Percentiles rank a stretch among this genome's conserved stretches.
phyloP scores from a whole-genome alignment of 2,888 invertebrate genomes.

The Parnassius orleans region DNA sequence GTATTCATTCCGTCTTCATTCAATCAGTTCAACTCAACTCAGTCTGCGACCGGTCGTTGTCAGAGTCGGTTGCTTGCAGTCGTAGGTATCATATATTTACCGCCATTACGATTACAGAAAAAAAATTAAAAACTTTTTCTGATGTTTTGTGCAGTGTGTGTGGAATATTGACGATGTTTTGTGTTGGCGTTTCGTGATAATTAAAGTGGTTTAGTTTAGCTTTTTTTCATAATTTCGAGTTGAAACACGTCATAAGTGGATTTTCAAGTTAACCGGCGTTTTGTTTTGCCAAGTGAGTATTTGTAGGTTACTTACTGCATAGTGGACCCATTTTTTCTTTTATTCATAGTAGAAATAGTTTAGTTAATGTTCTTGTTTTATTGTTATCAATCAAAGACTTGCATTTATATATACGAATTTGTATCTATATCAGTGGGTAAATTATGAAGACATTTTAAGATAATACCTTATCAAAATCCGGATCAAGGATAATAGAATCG shows the following conservation, averaged over 20 bases:
- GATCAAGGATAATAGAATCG: slow-evolving; percentile 15
- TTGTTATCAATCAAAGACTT: slow-evolving; percentile 11
- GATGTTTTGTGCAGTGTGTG: slow-evolving; percentile 44
- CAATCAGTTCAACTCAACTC: slow-evolving; percentile 38
- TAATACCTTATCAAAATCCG: slow-evolving; percentile 23
- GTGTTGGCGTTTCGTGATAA: slow-evolving; percentile 53
- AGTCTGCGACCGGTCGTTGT: slow-evolving; percentile 60
- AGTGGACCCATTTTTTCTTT: slow-evolving; percentile 22
- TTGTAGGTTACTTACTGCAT: slow-evolving; percentile 24
- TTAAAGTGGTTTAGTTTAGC: slow-evolving; percentile 31
- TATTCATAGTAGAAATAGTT: slow-evolving; percentile 2
- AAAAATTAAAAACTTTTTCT: slow-evolving; percentile 46
- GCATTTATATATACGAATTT: background rate
- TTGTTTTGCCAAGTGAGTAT: slow-evolving; percentile 41
- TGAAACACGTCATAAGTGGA: slow-evolving; percentile 46
- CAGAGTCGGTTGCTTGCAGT: slow-evolving; percentile 34
- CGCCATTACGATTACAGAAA: slow-evolving; percentile 47
- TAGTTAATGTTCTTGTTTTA: slow-evolving; percentile 1
- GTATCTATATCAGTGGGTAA: slow-evolving; percentile 12
- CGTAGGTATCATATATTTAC: slow-evolving; percentile 36
- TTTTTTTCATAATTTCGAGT: slow-evolving; percentile 33
- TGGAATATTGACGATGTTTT: slow-evolving; percentile 52
- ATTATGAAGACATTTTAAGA: slow-evolving; percentile 6
- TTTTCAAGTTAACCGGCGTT: slow-evolving; percentile 53
- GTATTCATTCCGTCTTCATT: slow-evolving; percentile 26